These are phyloP conservation scores for Xanthia icteritia DNA, from an alignment of 2,888 invertebrate genomes.

Conservation along the genomic window DNA sequence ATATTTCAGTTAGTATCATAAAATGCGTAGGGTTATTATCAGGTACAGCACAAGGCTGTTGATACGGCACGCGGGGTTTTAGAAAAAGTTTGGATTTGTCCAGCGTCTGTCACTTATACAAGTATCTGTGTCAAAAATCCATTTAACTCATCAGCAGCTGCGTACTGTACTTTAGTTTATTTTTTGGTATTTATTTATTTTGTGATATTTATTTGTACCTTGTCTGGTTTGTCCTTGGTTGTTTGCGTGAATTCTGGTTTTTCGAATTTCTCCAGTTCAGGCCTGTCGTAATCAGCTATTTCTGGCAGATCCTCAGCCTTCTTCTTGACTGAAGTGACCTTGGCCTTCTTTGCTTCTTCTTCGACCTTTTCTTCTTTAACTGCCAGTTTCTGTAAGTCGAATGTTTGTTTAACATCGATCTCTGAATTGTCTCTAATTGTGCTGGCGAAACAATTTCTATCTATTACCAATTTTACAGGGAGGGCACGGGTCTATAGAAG, in stretches of 20 bases:
- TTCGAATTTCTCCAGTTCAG: constrained; percentile 93
- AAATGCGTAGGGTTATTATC: not conserved
- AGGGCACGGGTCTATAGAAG: not conserved
- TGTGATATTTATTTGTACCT: constrained; percentile 35
- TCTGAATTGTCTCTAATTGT: not conserved
- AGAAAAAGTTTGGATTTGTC: not conserved
- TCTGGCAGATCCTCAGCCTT: constrained; percentile 91
- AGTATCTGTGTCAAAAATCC: not conserved
- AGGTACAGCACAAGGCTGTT: not conserved
- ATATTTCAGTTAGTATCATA: not conserved
- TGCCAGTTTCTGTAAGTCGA: constrained; percentile 86
- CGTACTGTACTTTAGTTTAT: constrained; percentile 45
- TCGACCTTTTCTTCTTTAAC: constrained; percentile 86
- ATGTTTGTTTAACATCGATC: constrained; percentile 39
- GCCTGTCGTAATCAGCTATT: constrained; percentile 94
- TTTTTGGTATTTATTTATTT: constrained; percentile 72
- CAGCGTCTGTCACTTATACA: too few relatives aligned
- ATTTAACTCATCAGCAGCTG: not conserved
- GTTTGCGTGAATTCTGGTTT: constrained; percentile 89
- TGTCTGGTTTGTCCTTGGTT: constrained; percentile 86
- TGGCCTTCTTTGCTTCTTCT: constrained; percentile 87
- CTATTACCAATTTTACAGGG: not conserved
- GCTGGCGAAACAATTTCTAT: not conserved
- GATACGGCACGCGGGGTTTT: not conserved
- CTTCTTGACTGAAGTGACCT: constrained; percentile 86